Evolutionary conservation across 2,797 vertebrate genomes (phyloP), one percentile per base, ranked within the genome.

Genomic region (Chaetodon trifasciatus): DNA sequence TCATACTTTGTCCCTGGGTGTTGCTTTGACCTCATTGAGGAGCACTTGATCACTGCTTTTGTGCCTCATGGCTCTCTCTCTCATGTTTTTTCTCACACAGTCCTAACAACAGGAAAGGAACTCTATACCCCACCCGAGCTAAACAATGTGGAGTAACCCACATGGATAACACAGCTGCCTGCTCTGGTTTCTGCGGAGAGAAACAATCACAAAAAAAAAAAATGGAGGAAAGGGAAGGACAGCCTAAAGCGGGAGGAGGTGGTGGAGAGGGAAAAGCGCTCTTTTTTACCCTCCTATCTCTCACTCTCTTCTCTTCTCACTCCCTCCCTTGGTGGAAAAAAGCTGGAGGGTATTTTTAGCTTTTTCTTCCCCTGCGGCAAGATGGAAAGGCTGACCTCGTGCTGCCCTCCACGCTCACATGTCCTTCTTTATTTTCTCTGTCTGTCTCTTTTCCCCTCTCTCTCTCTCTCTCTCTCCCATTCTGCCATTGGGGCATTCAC

Each of bases 301-400:
- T 11, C 73, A 47, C 74, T 73, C 76, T 73, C 77, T 77, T 76
- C 60, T 73, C 42, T 76, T 52, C 67, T 85, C 65, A 9, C 79
- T 74, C 44, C 24, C 61, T 83, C 73, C 75, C 76, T 64, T 19
- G 62, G 60, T 68, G 85, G 81, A 86, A 88, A 86, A 90, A 85
- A 86, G 83, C 89, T 85, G 65, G 69, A 86, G 89, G 94, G 90
- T 94, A 94, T 94, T 94, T 94, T 93, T 94, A 93, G 91, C 82
- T 76, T 85, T 84, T 86, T 85, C 81, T 84, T 79, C 76, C 90
- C 91, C 92, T 89, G 88, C 79, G 56, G 93, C 87, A 70, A 84
- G 84, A 92, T 89, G 81, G 88, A 89, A 86, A 85, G 69, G 50
- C 87, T 93, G 94, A 94, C 93, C 91, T 89, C 65, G 76, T 3